Conservation (phyloP, 1,140 invertebrate genomes). For the Camponotus vicinus region DNA sequence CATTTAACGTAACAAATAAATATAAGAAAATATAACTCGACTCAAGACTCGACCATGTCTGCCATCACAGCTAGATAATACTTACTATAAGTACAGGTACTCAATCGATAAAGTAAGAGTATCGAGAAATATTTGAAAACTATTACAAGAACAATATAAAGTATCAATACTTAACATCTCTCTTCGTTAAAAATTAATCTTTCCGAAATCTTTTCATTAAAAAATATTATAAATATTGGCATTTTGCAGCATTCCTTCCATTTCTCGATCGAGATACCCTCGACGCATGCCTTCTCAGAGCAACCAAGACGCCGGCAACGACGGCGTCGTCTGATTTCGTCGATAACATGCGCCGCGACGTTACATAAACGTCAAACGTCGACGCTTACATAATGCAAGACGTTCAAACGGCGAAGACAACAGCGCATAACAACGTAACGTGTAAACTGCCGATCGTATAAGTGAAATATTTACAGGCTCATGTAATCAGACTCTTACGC, state of each 20-base stretch:
- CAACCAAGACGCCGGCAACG: constrained; percentile 14
- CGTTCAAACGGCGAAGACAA: constrained; percentile 67
- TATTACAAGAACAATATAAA: background rate
- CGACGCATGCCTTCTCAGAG: background rate
- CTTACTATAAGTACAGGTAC: background rate
- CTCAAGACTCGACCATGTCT: too few species aligned
- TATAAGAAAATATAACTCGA: too few species aligned
- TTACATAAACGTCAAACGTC: constrained; percentile 79
- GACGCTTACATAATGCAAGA: constrained; percentile 77
- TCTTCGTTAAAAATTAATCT: background rate
- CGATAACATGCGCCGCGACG: constrained; percentile 69
- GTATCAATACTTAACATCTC: background rate
- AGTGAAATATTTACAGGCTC: constrained; percentile 83
- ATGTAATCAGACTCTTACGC: constrained; percentile 80
- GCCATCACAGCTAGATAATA: background rate
- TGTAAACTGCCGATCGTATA: constrained; percentile 73
- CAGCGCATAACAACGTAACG: constrained; percentile 66
- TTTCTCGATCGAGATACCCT: background rate
- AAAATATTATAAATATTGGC: background rate
- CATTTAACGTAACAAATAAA: too few species aligned
- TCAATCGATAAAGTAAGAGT: background rate
- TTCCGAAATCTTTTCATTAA: too few species aligned
- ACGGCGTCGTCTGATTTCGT: constrained; percentile 66
- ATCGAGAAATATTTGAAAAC: background rate
- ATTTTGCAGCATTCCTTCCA: background rate